Conservation (phyloP, 2,797 vertebrate species). For the Myiotriccus ornatus region DNA sequence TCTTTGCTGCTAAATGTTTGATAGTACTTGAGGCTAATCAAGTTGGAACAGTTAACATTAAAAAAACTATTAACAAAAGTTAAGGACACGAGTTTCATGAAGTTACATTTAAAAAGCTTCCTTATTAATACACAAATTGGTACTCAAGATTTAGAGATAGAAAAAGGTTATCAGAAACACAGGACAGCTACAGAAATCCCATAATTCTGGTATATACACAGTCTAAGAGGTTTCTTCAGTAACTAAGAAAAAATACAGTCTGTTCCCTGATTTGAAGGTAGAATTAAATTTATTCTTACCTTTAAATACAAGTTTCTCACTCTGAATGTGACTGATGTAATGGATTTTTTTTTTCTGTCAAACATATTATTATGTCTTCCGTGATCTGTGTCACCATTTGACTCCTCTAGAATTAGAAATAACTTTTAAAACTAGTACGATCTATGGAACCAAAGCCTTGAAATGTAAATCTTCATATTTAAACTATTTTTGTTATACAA, state of each 20-base stretch:
- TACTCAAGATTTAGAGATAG: neutral
- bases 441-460: neutral
- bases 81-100: neutral
- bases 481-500: neutral
- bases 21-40: neutral
- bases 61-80: neutral
- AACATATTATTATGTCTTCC: neutral
- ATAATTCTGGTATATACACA: rapidly evolving
- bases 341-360: neutral
- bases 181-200: neutral
- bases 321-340: rapidly evolving
- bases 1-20: neutral
- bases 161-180: neutral
- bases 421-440: neutral
- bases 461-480: neutral
- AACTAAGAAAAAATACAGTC: neutral
- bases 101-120: neutral
- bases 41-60: neutral
- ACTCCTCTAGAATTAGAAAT: neutral
- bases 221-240: neutral
- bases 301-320: neutral
- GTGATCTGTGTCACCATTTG: neutral
- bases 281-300: neutral
- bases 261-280: neutral
- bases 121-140: rapidly evolving